Base-by-base conservation (phyloP, 2,888 invertebrate genomes). In the Cryptophagus acutangulus region DNA sequence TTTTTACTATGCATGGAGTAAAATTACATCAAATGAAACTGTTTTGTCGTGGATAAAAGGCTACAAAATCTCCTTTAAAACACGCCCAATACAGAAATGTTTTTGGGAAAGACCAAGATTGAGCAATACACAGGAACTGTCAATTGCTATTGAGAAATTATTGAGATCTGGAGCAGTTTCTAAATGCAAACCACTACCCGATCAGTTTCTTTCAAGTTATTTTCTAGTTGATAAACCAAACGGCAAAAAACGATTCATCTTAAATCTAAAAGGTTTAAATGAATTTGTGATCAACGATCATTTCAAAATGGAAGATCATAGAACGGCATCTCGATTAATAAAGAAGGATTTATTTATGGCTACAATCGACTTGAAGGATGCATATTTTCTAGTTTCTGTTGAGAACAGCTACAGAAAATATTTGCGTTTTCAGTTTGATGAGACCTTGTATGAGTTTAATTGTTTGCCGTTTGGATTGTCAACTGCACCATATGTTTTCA, bases 291-390 rank as follows among this genome's bases (percentile, higher is more conserved):
- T 26, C n/a, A 39, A 43, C 2, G 14, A 41, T 8, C 52, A 58
- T 42, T 57, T 58, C 26, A 55, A 58, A 40, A 41, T 54, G 31
- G 51, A 55, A 31, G 48, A 54, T 39, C 41, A 38, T 24, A 39
- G 44, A 34, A 51, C 53, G 0, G 49, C 42, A 0, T 38, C 41
- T 2, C 33, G 44, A 14, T 28, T 57, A 14, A 39, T 55, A n/a
- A 38, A 2, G 24, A 14, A 16, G 13, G 26, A 33, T 13, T 26
- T 10, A 12, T 42, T 31, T 20, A 38, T 42, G 34, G 4, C 26
- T 5, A 17, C 14, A 5, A 33, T 47, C 14, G 47, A 47, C 17
- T 25, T 45, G 18, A 36, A 42, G 28, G 45, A 47, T 14, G 42
- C 42, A 3, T 45, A 47, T 26, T 42, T 31, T 34, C 30, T 39